Evolutionary conservation across 1,140 invertebrate species (phyloP).

Genomic region (Lethocerus indicus): DNA sequence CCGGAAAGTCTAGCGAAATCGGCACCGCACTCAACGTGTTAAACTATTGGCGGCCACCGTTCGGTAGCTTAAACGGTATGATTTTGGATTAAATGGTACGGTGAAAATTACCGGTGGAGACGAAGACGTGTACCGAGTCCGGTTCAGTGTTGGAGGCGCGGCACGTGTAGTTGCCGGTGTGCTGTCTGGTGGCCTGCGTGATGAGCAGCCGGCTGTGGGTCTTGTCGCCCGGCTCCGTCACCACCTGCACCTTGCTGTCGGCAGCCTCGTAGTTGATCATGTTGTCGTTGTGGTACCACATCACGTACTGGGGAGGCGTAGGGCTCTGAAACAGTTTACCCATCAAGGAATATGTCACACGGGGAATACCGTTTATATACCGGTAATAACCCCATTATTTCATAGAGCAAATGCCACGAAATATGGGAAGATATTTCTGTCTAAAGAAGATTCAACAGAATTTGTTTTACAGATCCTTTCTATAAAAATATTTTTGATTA

Average conservation of each 20-base stretch:
- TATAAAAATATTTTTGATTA: no score
- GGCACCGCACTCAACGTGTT: no score
- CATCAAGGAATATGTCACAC: no score
- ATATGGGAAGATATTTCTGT: no score
- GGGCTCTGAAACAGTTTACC: constrained; percentile 65
- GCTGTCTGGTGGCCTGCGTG: constrained; percentile 20
- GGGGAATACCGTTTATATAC: no score
- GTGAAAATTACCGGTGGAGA: constrained; percentile 12
- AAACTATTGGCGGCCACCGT: no score
- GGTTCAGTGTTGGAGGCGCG: constrained; percentile 28
- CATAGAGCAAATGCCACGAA: no score
- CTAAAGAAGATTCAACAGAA: no score
- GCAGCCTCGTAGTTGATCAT: constrained; percentile 79
- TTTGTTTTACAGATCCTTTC: no score
- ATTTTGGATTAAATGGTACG: not conserved
- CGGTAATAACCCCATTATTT: no score
- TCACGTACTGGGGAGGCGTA: constrained; percentile 74
- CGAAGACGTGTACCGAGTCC: constrained; percentile 26
- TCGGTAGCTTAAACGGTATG: not conserved
- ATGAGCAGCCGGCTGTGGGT: constrained; percentile 26
- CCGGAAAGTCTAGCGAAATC: no score
- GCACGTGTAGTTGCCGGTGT: constrained; percentile 30
- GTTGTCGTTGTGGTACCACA: constrained; percentile 81
- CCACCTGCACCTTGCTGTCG: constrained; percentile 15
- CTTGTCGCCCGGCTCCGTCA: constrained; percentile 23